Evolutionary conservation across 2,888 invertebrate species (phyloP), one percentile per base, ranked within the genome.

Genomic region (Acanthococcus lagerstroemiae): DNA sequence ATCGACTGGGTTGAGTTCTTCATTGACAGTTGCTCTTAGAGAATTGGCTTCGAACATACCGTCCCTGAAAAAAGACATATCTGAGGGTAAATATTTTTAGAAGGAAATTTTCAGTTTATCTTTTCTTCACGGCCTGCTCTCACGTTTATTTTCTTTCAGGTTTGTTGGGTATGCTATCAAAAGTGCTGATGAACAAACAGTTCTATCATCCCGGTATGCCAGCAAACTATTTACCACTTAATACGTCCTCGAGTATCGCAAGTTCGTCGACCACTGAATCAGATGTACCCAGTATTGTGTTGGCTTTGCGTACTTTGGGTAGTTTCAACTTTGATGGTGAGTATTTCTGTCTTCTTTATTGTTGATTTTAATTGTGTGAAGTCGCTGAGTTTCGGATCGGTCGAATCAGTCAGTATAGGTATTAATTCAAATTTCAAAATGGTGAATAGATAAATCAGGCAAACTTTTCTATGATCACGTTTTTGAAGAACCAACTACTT

Each of bases 301-400:
- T 99, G 52, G 97, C 97, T 0, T 79, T 99, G 24, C 84, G 88
- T 73, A 97, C 97, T 0, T 80, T 99, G 12, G 95, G 95, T 3
- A 89, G 78, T 69, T 85, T 84, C 74, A 88, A 93, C 73, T 96
- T 96, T 77, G 92, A 94, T 76, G 91, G 80, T 79, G 70, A 69
- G 52, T 52, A 44, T 58, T 48, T n/a, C n/a, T n/a, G n/a, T n/a
- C n/a, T n/a, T n/a, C n/a, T n/a, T n/a, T n/a, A n/a, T n/a, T n/a
- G n/a, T n/a, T n/a, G n/a, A n/a, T n/a, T 26, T 24, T 55, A 46
- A 19, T 15, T 19, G 15, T 48, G 30, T 12, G 5, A 48, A 24
- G 7, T 21, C 9, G 44, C 19, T 52, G 12, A 7, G n/a, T n/a
- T n/a, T n/a, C n/a, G n/a, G n/a, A n/a, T n/a, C n/a, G n/a, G n/a